A percentile compares a stretch with the other conserved stretches of the same genome.
phyloP scores from a whole-genome alignment of 2,797 vertebrate species.

The Mycteria americana region DNA sequence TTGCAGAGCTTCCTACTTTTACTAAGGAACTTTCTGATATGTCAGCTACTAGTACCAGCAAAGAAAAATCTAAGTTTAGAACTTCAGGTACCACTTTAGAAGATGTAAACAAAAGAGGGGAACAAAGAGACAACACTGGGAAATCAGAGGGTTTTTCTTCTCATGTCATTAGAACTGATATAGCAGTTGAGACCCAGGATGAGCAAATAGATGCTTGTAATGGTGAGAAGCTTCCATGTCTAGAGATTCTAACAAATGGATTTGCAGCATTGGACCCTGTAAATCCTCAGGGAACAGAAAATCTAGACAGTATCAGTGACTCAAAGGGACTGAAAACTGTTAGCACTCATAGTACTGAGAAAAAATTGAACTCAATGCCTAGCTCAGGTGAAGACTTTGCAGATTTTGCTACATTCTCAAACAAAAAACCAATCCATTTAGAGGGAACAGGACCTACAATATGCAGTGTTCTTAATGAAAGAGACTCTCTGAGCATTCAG shows the following conservation, averaged over 20 bases:
- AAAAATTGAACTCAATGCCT: conserved; percentile 62
- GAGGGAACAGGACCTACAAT: conserved; percentile 48
- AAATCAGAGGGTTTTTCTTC: conserved; percentile 61
- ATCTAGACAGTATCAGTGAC: conserved; percentile 65
- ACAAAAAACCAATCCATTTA: conserved; percentile 65
- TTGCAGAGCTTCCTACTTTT: conserved; percentile 67
- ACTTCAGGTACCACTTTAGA: conserved; percentile 61
- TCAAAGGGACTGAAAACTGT: conserved; percentile 72
- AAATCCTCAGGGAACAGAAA: conserved; percentile 81
- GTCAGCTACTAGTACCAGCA: conserved; percentile 72
- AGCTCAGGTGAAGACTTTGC: conserved; percentile 82
- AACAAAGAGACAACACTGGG: conserved; percentile 64
- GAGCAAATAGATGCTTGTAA: conserved; percentile 77
- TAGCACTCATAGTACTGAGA: conserved; percentile 62
- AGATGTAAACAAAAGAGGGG: conserved; percentile 61
- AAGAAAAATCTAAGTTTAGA: conserved; percentile 73
- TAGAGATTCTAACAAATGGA: conserved; percentile 85
- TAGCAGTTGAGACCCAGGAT: conserved; percentile 52
- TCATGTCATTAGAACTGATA: conserved; percentile 48
- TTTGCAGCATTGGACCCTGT: conserved; percentile 74
- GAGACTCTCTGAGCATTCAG: conserved; percentile 61
- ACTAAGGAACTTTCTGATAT: conserved; percentile 75
- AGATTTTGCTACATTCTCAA: conserved; percentile 84
- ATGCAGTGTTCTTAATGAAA: conserved; percentile 62
- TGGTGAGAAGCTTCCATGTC: conserved; percentile 71